Conservation (phyloP, 2,888 invertebrate genomes). For the Bombylius major region DNA sequence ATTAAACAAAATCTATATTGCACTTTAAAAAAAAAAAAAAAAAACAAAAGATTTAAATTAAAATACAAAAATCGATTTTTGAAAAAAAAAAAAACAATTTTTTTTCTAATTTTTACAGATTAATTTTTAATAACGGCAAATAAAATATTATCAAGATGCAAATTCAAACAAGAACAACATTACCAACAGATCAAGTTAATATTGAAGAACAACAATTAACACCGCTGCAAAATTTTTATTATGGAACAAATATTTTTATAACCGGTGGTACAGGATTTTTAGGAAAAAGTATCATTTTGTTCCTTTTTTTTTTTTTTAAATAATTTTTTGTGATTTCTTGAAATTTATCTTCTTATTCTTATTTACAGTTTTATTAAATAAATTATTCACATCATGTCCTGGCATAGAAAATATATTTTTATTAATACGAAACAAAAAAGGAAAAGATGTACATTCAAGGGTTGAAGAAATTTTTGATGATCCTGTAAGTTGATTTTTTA, state of each 20-base stretch:
- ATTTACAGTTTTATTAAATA: constrained; percentile 40
- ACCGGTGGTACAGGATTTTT: constrained; percentile 45
- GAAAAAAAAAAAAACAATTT: too few species aligned
- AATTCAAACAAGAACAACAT: constrained; percentile 8
- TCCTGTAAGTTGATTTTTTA: constrained; percentile 37
- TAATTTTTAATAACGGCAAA: too few species aligned
- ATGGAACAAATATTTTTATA: constrained; percentile 45
- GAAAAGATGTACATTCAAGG: constrained; percentile 49
- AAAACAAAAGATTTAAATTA: too few species aligned
- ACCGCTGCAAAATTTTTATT: constrained; percentile 43
- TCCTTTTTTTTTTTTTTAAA: background rate
- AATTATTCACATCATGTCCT: constrained; percentile 43
- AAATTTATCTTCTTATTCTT: background rate
- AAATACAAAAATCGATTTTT: too few species aligned
- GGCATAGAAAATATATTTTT: constrained; percentile 42
- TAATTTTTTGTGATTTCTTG: background rate
- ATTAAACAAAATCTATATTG: too few species aligned
- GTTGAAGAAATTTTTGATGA: constrained; percentile 57
- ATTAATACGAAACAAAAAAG: constrained; percentile 46
- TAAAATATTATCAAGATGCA: constrained; percentile 4
- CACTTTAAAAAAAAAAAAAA: too few species aligned
- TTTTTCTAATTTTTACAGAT: too few species aligned
- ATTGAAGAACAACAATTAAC: constrained; percentile 21
- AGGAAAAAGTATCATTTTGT: constrained; percentile 22
- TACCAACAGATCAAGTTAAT: too few species aligned